These are phyloP conservation scores for Hyalella azteca DNA, from an alignment of 2,888 invertebrate species.

Conservation along the genomic window DNA sequence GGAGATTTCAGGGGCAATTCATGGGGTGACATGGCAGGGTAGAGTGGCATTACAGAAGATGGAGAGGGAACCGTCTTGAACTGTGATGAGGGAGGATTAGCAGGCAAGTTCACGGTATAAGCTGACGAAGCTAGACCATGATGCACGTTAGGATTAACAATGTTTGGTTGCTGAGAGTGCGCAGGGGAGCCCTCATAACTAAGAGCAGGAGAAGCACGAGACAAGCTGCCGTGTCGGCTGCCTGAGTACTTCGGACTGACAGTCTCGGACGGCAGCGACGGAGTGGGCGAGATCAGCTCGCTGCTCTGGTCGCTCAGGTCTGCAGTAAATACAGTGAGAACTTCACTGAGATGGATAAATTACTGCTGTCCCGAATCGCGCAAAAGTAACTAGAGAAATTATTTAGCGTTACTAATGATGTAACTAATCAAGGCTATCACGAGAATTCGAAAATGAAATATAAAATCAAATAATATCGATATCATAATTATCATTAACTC, in stretches of 20 bases:
- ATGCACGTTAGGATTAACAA: background rate
- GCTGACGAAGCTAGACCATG: background rate
- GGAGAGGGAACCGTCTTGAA: background rate
- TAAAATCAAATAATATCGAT: too few species aligned
- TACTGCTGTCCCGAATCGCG: too few species aligned
- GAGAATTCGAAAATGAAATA: too few species aligned
- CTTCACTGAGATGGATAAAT: too few species aligned
- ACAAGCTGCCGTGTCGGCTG: slow-evolving; percentile 26
- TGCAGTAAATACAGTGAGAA: background rate
- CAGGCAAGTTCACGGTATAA: background rate
- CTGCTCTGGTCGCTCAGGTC: slow-evolving; percentile 37
- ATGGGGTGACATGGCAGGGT: background rate
- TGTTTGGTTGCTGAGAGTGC: background rate
- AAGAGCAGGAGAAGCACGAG: background rate
- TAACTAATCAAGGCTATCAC: too few species aligned
- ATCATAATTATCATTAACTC: too few species aligned
- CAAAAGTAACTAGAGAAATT: too few species aligned
- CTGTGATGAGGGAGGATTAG: background rate
- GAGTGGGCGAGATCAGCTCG: slow-evolving; percentile 8
- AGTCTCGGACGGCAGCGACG: slow-evolving; percentile 7
- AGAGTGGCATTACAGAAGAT: background rate
- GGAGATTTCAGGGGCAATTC: background rate
- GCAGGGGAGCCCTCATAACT: background rate
- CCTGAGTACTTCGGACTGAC: background rate
- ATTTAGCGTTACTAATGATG: too few species aligned